Evolutionary conservation across 2,888 invertebrate genomes (phyloP), one percentile per base, ranked within the genome.

Genomic region (Agrotis segetum): DNA sequence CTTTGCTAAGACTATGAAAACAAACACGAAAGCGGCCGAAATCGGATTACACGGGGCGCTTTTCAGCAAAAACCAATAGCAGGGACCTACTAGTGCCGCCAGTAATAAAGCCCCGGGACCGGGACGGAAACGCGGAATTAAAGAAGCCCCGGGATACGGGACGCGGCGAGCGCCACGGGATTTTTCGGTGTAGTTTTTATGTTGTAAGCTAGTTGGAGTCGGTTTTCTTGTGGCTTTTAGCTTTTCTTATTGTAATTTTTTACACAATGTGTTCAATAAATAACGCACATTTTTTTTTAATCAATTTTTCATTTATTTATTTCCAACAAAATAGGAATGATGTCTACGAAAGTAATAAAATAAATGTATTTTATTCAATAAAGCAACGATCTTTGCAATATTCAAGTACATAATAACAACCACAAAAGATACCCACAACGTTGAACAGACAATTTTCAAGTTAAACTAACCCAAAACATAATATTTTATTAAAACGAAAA

Each of bases 21-120:
- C 87, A 87, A 89, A 89, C 87, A 86, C 81, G 82, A 85, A 82
- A 84, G 84, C 85, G 74, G 83, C 79, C 78, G 68, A 87, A 90
- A 89, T 89, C 88, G 86, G 89, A 89, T 90, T 90, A 90, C 87
- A 85, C 83, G 79, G 85, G 83, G 75, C 74, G 85, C 86, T 83
- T 87, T 88, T 83, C 80, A 82, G 82, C 82, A 79, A 83, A 86
- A 85, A 84, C 87, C 87, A 85, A 88, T 87, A 88, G 85, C 75
- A 70, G 55, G 67, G 71, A 73, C 74, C 68, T 62, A 82, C 64
- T 85, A 85, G 85, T 85, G 85, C 71, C 62, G 76, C 72, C 44
- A 40, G 69, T 67, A 59, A 66, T 74, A 74, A 81, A 60, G 61
- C 79, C 60, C 74, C 77, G 82, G 76, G 73, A 72, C 62, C 70